Base-by-base conservation (phyloP, 2,888 invertebrate species). In the Watsonalla binaria region DNA sequence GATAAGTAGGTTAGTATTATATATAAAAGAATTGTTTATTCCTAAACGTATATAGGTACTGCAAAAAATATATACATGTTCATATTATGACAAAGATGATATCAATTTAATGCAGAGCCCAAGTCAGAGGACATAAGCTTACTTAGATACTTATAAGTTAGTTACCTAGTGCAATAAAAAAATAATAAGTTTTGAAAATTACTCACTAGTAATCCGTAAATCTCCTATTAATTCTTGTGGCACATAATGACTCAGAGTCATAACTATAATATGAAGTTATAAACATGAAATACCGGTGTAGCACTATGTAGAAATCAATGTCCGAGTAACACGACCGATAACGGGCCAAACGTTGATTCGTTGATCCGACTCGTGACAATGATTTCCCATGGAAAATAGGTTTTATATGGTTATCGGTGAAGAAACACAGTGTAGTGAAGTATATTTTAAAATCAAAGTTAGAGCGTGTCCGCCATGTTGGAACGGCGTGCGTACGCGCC, bases 401-500 rank as follows among this genome's bases (percentile, higher is more conserved):
- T 68, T 73, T 60, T 70, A 66, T 63, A 66, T 63, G 63, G 69
- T 78, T 75, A 76, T 78, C 77, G 75, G 70, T 68, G 62, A 68
- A 68, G 60, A 65, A 56, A 62, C 67, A 72, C 72, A 73, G 65
- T 60, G 62, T 58, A 67, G 24, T 74, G 69, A 75, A 71, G 59
- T 72, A 72, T 72, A 74, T 74, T 74, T 64, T 74, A 74, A 80
- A 70, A 69, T 68, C 65, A 68, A 71, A 72, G 69, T 76, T 75
- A 72, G 73, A 76, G 68, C 72, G 67, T 64, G 58, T 77, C 81
- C 84, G 90, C 88, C 90, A 90, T 90, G 70, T 89, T 90, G 79
- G 73, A 76, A 73, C 70, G 80, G 82, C 83, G 78, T 83, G 87
- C 87, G 86, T 86, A 82, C 82, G 89, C 90, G 89, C 86, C 86